These are phyloP conservation scores for Phymatocera aterrima DNA, from an alignment of 2,888 invertebrate genomes.

Conservation along the genomic window DNA sequence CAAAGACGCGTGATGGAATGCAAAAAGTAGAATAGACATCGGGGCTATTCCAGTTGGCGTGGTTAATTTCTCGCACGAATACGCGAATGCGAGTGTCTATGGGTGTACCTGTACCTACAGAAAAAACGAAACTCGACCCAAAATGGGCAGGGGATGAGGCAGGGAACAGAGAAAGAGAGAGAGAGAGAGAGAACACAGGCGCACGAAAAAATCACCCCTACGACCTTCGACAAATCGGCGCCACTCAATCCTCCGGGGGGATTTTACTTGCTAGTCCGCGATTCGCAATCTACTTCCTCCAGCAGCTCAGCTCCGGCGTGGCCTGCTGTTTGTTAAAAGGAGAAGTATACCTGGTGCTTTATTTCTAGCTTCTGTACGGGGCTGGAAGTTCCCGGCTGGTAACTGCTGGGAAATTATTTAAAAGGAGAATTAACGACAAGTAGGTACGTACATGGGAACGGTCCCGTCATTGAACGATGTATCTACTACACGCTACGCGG, in stretches of 20 bases:
- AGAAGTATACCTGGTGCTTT: conserved; percentile 57
- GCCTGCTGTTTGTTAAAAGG: conserved; percentile 62
- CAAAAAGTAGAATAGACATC: conserved; percentile 20
- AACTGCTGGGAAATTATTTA: neutral
- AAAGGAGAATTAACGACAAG: conserved; percentile 6
- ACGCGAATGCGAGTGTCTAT: neutral
- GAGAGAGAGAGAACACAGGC: neutral
- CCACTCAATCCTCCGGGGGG: conserved; percentile 40
- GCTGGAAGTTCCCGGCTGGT: neutral
- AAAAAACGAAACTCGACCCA: conserved; percentile 5
- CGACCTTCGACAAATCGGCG: conserved; percentile 45
- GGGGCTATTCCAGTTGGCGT: neutral
- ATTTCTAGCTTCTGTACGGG: neutral
- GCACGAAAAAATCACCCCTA: neutral
- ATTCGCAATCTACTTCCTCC: conserved; percentile 41
- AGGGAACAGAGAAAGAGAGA: neutral
- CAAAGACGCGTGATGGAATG: neutral
- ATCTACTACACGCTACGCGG: neutral
- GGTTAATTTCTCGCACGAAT: neutral
- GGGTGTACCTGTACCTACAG: neutral
- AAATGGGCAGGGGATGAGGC: neutral
- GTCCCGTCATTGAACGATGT: too few relatives aligned
- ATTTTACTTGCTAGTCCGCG: conserved; percentile 8
- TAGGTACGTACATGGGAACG: too few relatives aligned
- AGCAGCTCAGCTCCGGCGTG: conserved; percentile 49